Conservation (phyloP, 2,888 invertebrate genomes). For the Papilio protenor region DNA sequence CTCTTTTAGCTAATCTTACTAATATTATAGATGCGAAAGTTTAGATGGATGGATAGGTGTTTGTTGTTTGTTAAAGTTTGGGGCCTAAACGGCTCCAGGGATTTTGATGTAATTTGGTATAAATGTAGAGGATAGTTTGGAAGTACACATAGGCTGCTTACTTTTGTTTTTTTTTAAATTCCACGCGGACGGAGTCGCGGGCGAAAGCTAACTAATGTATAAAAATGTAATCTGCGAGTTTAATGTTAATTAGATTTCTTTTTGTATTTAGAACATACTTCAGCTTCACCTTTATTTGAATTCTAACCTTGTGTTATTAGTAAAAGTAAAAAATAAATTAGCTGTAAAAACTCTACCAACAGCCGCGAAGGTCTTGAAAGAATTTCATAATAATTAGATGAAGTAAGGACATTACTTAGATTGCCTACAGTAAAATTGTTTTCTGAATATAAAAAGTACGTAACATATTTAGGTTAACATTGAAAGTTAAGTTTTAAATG, state of each 20-base stretch:
- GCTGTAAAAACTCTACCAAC: not conserved
- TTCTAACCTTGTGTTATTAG: not conserved
- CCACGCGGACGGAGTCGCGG: too few relatives aligned
- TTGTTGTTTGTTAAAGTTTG: too few relatives aligned
- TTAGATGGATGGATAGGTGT: too few relatives aligned
- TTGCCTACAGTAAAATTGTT: constrained; percentile 13
- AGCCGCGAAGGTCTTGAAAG: not conserved
- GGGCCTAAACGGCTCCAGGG: too few relatives aligned
- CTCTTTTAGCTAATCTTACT: too few relatives aligned
- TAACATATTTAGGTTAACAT: not conserved
- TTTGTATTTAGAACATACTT: not conserved
- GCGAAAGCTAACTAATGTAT: too few relatives aligned
- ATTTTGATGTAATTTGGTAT: too few relatives aligned
- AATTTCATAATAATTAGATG: not conserved
- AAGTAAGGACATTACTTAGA: constrained; percentile 5
- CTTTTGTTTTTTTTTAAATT: too few relatives aligned
- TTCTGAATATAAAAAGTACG: not conserved
- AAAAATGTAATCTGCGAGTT: too few relatives aligned
- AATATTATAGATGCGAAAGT: too few relatives aligned
- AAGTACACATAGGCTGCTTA: too few relatives aligned
- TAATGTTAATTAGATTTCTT: not conserved
- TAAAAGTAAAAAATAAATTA: not conserved
- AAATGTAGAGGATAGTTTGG: too few relatives aligned
- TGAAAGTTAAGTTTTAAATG: constrained; percentile 2
- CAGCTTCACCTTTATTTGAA: not conserved